Evolutionary conservation across 2,113 vertebrate genomes (phyloP).

Genomic region (Cyanistes caeruleus): DNA sequence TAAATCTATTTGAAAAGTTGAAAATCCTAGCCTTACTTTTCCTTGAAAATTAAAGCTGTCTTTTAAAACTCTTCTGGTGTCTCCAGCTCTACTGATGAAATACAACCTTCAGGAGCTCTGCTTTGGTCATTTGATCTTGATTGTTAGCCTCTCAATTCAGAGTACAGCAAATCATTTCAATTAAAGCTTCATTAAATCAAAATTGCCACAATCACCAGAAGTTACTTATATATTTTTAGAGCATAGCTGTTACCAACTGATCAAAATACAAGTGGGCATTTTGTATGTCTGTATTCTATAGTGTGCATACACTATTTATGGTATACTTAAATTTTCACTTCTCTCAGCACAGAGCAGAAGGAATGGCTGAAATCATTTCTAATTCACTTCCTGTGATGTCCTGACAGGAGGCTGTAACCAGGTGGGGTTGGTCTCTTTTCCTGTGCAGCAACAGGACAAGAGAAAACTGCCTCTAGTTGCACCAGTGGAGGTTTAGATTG

Average conservation of each 20-base stretch:
- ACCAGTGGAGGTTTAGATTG: neutral
- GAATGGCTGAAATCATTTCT: neutral
- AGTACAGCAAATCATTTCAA: conserved; percentile 29
- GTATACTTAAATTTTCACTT: neutral
- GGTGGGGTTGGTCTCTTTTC: neutral
- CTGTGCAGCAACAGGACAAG: neutral
- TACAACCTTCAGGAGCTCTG: neutral
- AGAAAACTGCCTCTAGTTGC: neutral
- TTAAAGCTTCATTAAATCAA: conserved; percentile 51
- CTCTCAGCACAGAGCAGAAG: neutral
- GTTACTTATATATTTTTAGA: conserved; percentile 47
- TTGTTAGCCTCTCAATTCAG: neutral
- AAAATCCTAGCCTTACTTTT: neutral
- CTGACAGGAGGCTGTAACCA: neutral
- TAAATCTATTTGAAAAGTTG: neutral
- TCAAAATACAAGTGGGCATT: conserved; percentile 47
- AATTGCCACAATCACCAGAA: conserved; percentile 31
- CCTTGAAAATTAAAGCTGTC: neutral
- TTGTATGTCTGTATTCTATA: neutral
- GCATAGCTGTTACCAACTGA: conserved; percentile 17
- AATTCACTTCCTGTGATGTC: neutral
- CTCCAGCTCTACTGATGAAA: neutral
- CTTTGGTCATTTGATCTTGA: conserved; percentile 4
- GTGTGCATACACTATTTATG: conserved; percentile 5
- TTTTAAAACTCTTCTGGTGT: neutral